Base-by-base conservation (phyloP, 2,888 invertebrate genomes). In the Pammene aurita region DNA sequence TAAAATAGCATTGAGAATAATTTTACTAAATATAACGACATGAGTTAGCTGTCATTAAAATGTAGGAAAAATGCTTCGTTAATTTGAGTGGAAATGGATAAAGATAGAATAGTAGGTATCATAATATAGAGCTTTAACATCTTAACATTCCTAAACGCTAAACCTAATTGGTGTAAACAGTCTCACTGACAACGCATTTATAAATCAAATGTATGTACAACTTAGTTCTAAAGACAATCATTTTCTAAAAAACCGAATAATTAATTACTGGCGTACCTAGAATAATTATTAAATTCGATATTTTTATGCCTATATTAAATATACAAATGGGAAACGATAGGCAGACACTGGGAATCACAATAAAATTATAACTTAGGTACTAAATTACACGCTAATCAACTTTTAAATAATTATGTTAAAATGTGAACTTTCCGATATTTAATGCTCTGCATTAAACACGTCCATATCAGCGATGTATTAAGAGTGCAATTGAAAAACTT, bases 111-210 rank as follows among this genome's bases (percentile, higher is more conserved):
- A 38, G 38, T 38, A 38, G 2, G 1, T 26, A 26, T 26, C 35
- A 38, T 38, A 38, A 38, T 38, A 38, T 38, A 38, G 38, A 38
- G 2, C 46, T 48, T 41, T 44, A 34, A 66, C 57, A 50, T 66
- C 50, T 42, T 55, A 50, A 67, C 9, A 62, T 62, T 13, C 46
- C 26, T 62, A 42, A n/a, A 54, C 11, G n/a, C 52, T 56, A 56
- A 35, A 48, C 10, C 50, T 68, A 68, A 68, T 68, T 68, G 68
- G 68, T 68, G 68, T 68, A 68, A 42, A 54, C 68, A 68, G 63
- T 68, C 52, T 63, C 57, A 63, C 63, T 46, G 63, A 18, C 50
- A 35, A 46, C 57, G 35, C 44, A 44, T 52, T 44, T 62, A 18
- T 50, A 44, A 66, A 66, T 18, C n/a, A 26, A 41, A 46, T 16